Conservation (phyloP, 1,140 invertebrate species). For the Euwallacea fornicatus region DNA sequence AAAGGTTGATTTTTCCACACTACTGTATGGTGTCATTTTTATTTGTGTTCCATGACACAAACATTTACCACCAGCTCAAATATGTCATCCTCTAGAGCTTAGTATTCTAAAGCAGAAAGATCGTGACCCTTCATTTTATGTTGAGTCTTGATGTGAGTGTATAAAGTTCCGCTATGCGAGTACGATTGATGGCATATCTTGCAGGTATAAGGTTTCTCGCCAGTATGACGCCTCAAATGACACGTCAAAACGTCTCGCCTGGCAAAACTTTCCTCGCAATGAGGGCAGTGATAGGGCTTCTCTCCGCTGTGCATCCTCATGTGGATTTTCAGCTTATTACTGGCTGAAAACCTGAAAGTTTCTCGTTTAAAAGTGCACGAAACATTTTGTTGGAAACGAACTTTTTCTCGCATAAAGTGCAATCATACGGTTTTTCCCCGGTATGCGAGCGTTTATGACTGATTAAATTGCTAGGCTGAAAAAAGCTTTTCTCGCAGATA, state of each 20-base stretch:
- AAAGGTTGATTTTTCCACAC: too few relatives aligned
- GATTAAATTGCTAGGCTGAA: conserved; percentile 42
- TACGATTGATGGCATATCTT: conserved; percentile 63
- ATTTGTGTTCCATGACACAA: too few relatives aligned
- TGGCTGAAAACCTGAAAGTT: conserved; percentile 48
- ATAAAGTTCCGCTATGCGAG: conserved; percentile 43
- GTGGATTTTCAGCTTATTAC: conserved; percentile 61
- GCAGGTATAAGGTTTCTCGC: conserved; percentile 77
- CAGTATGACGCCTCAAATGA: conserved; percentile 60
- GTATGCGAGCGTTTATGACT: conserved; percentile 47
- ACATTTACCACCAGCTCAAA: too few relatives aligned
- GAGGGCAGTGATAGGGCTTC: conserved; percentile 56
- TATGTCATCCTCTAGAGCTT: neutral
- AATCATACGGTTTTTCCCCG: conserved; percentile 59
- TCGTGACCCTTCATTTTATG: conserved; percentile 32
- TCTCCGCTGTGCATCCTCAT: conserved; percentile 61
- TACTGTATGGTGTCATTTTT: too few relatives aligned
- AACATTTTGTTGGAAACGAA: conserved; percentile 29
- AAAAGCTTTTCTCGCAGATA: conserved; percentile 50
- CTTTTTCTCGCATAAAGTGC: conserved; percentile 45
- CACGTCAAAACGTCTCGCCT: conserved; percentile 58
- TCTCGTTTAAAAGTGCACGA: conserved; percentile 43
- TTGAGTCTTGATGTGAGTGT: conserved; percentile 43
- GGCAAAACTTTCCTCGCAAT: conserved; percentile 57
- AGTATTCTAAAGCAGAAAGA: conserved; percentile 24